phyloP scores from a whole-genome alignment of 2,888 invertebrate genomes.

The Apamea monoglypha region DNA sequence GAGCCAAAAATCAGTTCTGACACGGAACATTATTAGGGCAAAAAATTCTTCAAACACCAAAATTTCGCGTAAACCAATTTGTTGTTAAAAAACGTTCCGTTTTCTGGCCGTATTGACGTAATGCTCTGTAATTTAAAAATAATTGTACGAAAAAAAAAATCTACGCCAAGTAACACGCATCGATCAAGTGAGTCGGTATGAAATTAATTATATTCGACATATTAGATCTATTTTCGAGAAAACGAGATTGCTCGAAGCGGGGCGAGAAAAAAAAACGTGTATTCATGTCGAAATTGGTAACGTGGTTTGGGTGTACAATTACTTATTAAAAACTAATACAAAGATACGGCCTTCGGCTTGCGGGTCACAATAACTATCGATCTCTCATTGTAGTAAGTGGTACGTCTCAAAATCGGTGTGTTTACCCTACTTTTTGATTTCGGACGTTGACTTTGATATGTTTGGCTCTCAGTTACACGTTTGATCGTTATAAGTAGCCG shows the following conservation, averaged over 20 bases:
- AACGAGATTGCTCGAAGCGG: conserved; percentile 86
- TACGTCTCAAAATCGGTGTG: conserved; percentile 71
- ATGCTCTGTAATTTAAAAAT: conserved; percentile 88
- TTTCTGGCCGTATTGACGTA: conserved; percentile 86
- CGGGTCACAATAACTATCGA: conserved; percentile 72
- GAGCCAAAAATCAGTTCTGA: conserved; percentile 66
- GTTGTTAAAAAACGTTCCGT: conserved; percentile 77
- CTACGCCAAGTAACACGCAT: conserved; percentile 84
- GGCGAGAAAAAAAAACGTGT: conserved; percentile 83
- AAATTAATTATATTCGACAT: conserved; percentile 89
- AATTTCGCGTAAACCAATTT: conserved; percentile 85
- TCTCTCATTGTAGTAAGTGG: conserved; percentile 71
- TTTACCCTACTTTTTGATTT: conserved; percentile 74
- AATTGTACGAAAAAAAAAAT: conserved; percentile 81
- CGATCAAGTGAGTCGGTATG: conserved; percentile 85
- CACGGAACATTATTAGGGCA: conserved; percentile 70
- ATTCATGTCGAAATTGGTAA: conserved; percentile 88
- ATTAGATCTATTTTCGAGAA: conserved; percentile 89
- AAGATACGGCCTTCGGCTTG: conserved; percentile 80
- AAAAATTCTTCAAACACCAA: conserved; percentile 81
- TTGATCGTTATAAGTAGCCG: conserved; percentile 48
- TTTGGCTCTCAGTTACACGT: conserved; percentile 55
- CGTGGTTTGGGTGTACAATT: conserved; percentile 86
- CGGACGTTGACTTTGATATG: conserved; percentile 62
- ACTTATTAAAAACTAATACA: conserved; percentile 88